Percentiles rank a stretch among this genome's conserved stretches.
Evolutionary conservation across 2,113 vertebrate species (phyloP).

Genomic region (Elaphurus davidianus): DNA sequence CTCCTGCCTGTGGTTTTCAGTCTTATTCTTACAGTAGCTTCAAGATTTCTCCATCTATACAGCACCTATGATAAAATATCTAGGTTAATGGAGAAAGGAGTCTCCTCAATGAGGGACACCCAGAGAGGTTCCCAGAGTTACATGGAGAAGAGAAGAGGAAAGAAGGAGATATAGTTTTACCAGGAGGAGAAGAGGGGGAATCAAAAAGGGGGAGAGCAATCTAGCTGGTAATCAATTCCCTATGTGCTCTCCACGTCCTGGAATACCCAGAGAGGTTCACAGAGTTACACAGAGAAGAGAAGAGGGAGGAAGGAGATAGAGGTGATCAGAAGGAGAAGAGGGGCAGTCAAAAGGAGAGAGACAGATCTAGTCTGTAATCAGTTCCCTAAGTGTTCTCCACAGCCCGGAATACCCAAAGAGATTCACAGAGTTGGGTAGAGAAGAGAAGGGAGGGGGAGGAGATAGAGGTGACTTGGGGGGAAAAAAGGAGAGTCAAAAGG

Average conservation of each 20-base stretch:
- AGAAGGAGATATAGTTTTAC: background rate
- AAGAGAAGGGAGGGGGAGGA: background rate
- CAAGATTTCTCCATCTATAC: background rate
- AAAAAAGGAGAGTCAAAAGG: background rate
- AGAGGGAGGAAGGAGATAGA: background rate
- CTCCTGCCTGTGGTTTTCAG: background rate
- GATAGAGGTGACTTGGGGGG: background rate
- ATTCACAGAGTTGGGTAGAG: background rate
- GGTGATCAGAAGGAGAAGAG: background rate
- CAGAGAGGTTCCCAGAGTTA: background rate
- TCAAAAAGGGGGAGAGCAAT: background rate
- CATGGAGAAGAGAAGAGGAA: accelerated
- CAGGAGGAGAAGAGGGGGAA: background rate
- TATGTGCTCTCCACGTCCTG: background rate
- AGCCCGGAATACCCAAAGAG: accelerated
- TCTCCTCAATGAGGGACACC: background rate
- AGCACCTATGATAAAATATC: accelerated
- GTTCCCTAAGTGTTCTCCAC: background rate
- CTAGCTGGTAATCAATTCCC: background rate
- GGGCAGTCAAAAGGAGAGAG: background rate
- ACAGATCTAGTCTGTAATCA: background rate
- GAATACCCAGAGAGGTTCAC: background rate
- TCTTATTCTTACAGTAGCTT: background rate
- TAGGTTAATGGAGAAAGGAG: background rate
- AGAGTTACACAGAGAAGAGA: background rate